Conservation (phyloP, 2,113 vertebrate genomes). For the Chauna torquata region DNA sequence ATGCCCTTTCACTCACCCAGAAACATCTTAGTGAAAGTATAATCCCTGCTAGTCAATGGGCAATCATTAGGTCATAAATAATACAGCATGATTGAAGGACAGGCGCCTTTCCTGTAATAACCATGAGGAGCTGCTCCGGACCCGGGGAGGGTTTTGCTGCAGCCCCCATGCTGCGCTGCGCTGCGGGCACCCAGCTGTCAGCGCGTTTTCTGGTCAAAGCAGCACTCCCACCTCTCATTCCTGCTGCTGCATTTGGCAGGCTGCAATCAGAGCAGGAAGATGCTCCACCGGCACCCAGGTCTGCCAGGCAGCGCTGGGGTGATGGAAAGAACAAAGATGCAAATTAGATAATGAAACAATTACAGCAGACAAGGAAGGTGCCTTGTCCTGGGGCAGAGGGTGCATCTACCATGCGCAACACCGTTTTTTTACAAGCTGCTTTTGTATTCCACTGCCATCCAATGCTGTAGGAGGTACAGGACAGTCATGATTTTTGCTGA, state of each 20-base stretch:
- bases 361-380: neutral
- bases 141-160: neutral
- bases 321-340: neutral
- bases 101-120: constrained; percentile 3
- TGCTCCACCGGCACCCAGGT: neutral
- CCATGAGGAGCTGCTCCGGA: neutral
- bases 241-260: neutral
- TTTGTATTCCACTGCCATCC: neutral
- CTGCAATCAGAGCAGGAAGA: neutral
- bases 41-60: constrained; percentile 40
- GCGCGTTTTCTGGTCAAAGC: neutral
- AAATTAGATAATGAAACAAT: neutral
- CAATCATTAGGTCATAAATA: constrained; percentile 61
- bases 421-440: neutral
- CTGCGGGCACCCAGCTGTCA: neutral
- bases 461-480: fast-evolving
- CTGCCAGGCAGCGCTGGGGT: neutral
- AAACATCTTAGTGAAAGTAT: constrained; percentile 12
- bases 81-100: neutral
- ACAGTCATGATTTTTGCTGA: neutral
- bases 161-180: neutral
- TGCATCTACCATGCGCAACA: fast-evolving
- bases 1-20: constrained; percentile 55
- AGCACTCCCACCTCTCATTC: neutral
- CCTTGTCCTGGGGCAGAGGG: neutral